Percentiles rank a stretch among this genome's conserved stretches.
phyloP scores from a whole-genome alignment of 2,113 vertebrate genomes.

The Mustela nigripes region DNA sequence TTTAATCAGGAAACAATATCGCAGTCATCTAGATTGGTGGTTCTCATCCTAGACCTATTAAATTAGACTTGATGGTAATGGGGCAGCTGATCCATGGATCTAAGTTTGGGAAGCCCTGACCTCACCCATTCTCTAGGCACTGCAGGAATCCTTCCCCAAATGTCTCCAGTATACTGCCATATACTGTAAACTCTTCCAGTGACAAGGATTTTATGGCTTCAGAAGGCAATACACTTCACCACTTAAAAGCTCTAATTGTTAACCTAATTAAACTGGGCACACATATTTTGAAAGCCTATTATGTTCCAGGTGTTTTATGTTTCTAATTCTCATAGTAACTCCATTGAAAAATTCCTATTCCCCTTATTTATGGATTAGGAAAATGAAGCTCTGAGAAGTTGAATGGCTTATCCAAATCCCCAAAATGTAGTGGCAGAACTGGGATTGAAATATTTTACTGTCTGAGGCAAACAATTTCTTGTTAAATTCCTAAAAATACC shows the following conservation, averaged over 20 bases:
- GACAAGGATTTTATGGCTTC: not conserved
- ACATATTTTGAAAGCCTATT: not conserved
- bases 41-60: constrained; percentile 30
- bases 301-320: not conserved
- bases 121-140: not conserved
- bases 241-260: constrained; percentile 24
- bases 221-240: not conserved
- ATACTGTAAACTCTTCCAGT: not conserved
- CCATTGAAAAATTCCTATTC: not conserved
- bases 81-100: not conserved
- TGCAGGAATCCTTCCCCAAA: not conserved
- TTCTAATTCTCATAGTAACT: not conserved
- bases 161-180: not conserved
- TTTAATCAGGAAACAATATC: constrained; percentile 40
- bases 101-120: constrained; percentile 19
- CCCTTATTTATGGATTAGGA: not conserved
- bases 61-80: constrained; percentile 36
- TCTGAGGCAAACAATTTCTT: not conserved
- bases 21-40: not conserved
- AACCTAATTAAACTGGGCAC: constrained; percentile 48
- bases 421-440: not conserved
- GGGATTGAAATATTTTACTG: not conserved
- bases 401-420: constrained; percentile 4
- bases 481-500: constrained; percentile 29
- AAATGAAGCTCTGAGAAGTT: constrained; percentile 11